Evolutionary conservation across 2,113 vertebrate genomes (phyloP), one percentile per base, ranked within the genome.

Genomic region (Pardalotus punctatus): DNA sequence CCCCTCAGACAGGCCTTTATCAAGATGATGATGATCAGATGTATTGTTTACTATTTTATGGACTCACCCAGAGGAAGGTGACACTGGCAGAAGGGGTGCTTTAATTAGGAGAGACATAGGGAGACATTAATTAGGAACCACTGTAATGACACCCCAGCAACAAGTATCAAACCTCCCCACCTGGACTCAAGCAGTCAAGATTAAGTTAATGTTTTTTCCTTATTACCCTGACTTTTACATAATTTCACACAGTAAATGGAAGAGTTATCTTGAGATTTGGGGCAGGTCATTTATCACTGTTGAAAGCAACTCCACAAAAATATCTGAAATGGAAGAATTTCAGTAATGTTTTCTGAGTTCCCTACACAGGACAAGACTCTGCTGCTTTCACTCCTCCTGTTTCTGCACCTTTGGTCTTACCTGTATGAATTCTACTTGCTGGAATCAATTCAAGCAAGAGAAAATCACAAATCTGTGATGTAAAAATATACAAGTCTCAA

Each of bases 261-360:
- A 86, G 96, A 81, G 10, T 45, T 42, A 33, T 48, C 43, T 17
- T 45, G 70, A 74, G 72, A 81, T 85, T 36, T 79, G 81, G 36
- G 73, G 40, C 74, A 90, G 43, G 58, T 69, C 77, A 92, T 57
- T 56, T 35, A n/a, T 12, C 43, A 81, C 36, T n/a, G n/a, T 40
- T 81, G 36, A 51, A 71, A 92, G 80, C 13, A 78, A 62, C 22
- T 66, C n/a, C 69, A 43, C 21, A 40, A 33, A 50, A 83, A 58
- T 35, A 33, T 64, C n/a, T 92, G 48, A 91, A 86, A 31, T 3
- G 6, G 53, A 74, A 84, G 31, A 81, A 91, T 40, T 33, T 45
- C 17, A 21, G 25, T 43, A 40, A 36, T 0, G 0, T 47, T 78
- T 65, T 31, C 22, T 42, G 3, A 61, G 62, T 56, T 78, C 28